phyloP scores from a whole-genome alignment of 2,797 vertebrate species.

The Oceanodroma leucorhoa region DNA sequence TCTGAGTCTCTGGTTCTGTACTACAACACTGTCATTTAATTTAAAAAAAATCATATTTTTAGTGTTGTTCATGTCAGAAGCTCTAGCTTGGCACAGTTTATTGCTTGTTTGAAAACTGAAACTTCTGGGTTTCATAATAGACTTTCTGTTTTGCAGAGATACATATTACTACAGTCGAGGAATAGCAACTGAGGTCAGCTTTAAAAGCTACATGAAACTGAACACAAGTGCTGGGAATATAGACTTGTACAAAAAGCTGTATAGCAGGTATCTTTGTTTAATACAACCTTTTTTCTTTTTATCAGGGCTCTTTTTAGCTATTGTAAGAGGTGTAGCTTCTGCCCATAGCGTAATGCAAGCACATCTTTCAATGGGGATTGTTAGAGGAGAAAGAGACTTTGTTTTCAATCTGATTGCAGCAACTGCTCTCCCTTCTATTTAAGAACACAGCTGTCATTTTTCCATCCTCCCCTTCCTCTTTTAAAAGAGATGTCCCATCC shows the following conservation, averaged over 20 bases:
- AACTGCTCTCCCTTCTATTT: not conserved
- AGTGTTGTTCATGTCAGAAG: not conserved
- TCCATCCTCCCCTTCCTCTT: not conserved
- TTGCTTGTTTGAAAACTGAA: not conserved
- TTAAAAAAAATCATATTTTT: not conserved
- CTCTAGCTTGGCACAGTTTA: not conserved
- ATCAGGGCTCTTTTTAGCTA: not conserved
- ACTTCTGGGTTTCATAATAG: not conserved
- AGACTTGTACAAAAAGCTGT: slow-evolving; percentile 77
- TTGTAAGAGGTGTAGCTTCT: not conserved
- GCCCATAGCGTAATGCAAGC: not conserved
- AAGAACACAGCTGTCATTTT: not conserved
- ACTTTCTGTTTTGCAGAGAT: slow-evolving; percentile 66
- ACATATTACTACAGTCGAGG: slow-evolving; percentile 71
- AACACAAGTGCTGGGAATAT: slow-evolving; percentile 60
- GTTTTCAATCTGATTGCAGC: not conserved
- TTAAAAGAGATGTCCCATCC: not conserved
- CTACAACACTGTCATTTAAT: not conserved
- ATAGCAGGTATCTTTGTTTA: slow-evolving; percentile 69
- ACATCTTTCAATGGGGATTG: not conserved
- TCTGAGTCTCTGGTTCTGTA: not conserved
- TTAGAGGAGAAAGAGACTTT: not conserved
- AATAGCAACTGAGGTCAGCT: not conserved
- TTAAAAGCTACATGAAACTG: slow-evolving; percentile 74
- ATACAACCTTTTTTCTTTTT: not conserved